Evolutionary conservation across 2,113 vertebrate species (phyloP), one percentile per base, ranked within the genome.

Genomic region (Lichenostomus cassidix): DNA sequence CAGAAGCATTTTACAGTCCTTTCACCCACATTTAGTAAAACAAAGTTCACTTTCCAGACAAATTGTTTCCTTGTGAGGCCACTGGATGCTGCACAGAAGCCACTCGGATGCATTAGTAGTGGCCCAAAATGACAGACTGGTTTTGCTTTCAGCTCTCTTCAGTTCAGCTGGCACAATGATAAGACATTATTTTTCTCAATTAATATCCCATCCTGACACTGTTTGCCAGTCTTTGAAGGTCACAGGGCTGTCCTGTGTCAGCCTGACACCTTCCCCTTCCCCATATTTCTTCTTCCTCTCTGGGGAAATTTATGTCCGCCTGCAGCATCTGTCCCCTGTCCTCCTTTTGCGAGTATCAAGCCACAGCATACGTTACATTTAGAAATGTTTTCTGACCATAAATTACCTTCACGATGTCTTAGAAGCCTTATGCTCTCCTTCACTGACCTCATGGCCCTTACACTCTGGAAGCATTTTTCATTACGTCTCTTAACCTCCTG

Each of bases 141-240:
- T 71, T 94, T 95, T 71, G 31, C 64, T 85, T 89, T 89, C 83
- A 88, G 65, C 81, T 58, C 79, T 87, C 83, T 90, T 91, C 96
- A 97, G 97, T 96, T 97, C 97, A 95, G 94, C 91, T 93, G 96
- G 95, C 89, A 96, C 96, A 95, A 90, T 23, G 62, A 94, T 96
- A 95, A 97, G 97, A 97, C 85, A 97, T 94, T 97, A 97, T 97
- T 97, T 98, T 97, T 97, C 96, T 96, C 97, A 90, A 95, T 93
- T 97, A 97, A 97, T 98, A 96, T 95, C 97, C 96, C 97, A 92
- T 97, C 89, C 90, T 95, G 94, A 94, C 93, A 91, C 95, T 96
- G 81, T 96, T 96, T 97, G 96, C 96, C 92, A 95, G 97, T 87
- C 97, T 93, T 90, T 6, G 3, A 92, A 97, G 97, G 97, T 97